Base-by-base conservation (phyloP, 1,140 invertebrate genomes). In the Drosophila sp. region DNA sequence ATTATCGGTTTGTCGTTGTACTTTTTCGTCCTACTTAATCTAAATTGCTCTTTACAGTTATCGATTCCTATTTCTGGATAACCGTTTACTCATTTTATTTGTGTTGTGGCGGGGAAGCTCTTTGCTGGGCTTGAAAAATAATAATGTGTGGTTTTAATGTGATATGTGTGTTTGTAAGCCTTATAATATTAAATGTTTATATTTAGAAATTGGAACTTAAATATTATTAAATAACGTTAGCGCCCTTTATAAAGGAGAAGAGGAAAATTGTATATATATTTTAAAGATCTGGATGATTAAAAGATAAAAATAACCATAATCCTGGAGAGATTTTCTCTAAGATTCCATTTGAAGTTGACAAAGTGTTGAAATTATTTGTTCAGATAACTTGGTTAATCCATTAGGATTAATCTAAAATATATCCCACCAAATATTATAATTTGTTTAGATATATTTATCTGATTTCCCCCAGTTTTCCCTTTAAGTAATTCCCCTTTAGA, bases 11-110 rank as follows among this genome's bases (percentile, higher is more conserved):
- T 5, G 18, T 6, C 21, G 18, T n/a, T n/a, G n/a, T 38, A 1
- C 21, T 21, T 21, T 4, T 2, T 29, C 2, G 11, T 13, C 27
- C 13, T 38, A 38, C n/a, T 13, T 38, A 38, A 38, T 7, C 4
- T 38, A 13, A 45, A n/a, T 45, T 21, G 0, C 9, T 4, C 0
- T 3, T 48, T 7, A 25, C 45, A 48, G 45, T 9, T 48, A 13
- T 25, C 4, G 45, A 48, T 13, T 27, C 21, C 9, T 13, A 13
- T 7, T 48, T 48, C 45, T 48, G 45, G 45, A n/a, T 48, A 6
- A 25, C n/a, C 7, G 45, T 48, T 27, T 48, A 48, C 21, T 48
- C 45, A 2, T 11, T 48, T 2, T 48, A 48, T 7, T 27, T 48
- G 11, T 13, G 13, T 27, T 48, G 21, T 27, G 45, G 21, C 6